Evolutionary conservation across 2,888 invertebrate species (phyloP).

Genomic region (Boloria selene): DNA sequence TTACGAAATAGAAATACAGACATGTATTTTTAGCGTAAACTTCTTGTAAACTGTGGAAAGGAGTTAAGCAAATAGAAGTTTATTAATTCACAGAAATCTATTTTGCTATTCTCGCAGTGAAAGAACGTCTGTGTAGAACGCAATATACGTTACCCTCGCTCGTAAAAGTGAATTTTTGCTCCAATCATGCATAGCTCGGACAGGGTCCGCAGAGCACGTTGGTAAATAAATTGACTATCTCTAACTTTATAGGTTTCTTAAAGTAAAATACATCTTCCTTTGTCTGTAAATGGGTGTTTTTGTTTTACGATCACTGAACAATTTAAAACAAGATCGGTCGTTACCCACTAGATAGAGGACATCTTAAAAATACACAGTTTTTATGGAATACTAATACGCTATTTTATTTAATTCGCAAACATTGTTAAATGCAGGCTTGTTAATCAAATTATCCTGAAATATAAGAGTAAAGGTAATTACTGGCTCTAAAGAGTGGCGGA

Average conservation of each 20-base stretch:
- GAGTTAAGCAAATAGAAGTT: slow-evolving; percentile 7
- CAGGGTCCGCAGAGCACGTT: slow-evolving; percentile 10
- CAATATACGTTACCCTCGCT: slow-evolving; percentile 10
- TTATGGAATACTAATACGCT: slow-evolving; percentile 25
- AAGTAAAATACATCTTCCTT: slow-evolving; percentile 29
- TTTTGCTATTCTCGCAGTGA: neutral
- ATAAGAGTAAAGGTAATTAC: neutral
- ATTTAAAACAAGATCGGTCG: slow-evolving; percentile 34
- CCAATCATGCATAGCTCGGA: slow-evolving; percentile 17
- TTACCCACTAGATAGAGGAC: slow-evolving; percentile 29
- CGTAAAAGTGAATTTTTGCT: slow-evolving; percentile 25
- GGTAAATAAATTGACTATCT: slow-evolving; percentile 27
- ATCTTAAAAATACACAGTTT: slow-evolving; percentile 29
- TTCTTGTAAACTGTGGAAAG: neutral
- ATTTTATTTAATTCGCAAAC: slow-evolving; percentile 23
- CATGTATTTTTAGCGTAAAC: too few species aligned
- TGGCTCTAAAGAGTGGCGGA: too few species aligned
- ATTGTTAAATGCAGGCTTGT: neutral
- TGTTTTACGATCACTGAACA: slow-evolving; percentile 34
- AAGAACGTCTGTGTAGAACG: slow-evolving; percentile 10
- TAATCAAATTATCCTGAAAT: neutral
- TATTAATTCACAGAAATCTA: slow-evolving; percentile 10
- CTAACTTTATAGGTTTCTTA: slow-evolving; percentile 24
- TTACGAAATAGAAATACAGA: too few species aligned
- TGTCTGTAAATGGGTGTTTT: slow-evolving; percentile 29